These are phyloP conservation scores for Drosophila subpulchrella DNA, from an alignment of 1,140 invertebrate species.

Conservation along the genomic window DNA sequence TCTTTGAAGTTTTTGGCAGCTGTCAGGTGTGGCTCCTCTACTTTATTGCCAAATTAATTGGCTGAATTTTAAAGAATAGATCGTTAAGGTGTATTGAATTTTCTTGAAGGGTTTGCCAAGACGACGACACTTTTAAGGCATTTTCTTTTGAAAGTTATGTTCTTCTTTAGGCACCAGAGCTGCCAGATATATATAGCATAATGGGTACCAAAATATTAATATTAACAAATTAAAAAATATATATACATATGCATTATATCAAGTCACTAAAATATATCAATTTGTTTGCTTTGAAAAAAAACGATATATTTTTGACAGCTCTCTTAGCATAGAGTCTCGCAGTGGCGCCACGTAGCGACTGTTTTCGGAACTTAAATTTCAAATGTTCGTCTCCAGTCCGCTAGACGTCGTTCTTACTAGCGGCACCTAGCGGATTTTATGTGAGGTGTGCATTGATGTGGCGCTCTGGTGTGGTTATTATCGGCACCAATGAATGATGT, in stretches of 20 bases:
- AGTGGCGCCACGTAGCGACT: conserved; percentile 2
- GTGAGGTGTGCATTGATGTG: fast-evolving
- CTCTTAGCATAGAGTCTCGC: background rate
- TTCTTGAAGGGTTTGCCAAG: background rate
- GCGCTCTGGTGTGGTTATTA: background rate
- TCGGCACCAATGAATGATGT: background rate
- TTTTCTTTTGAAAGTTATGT: background rate
- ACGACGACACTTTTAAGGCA: background rate
- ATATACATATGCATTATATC: too few species aligned
- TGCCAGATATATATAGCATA: too few species aligned
- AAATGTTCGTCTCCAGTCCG: background rate
- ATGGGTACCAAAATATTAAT: too few species aligned
- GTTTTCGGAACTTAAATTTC: background rate
- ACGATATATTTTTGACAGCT: too few species aligned
- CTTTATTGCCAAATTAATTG: conserved; percentile 28
- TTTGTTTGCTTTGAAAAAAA: background rate
- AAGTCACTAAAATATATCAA: too few species aligned
- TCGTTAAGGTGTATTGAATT: background rate
- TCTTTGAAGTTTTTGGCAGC: conserved; percentile 50
- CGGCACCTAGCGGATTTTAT: background rate
- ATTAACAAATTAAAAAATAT: too few species aligned
- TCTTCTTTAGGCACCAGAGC: too few species aligned
- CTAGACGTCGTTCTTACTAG: background rate
- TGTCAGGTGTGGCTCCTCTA: conserved; percentile 42
- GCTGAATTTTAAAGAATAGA: background rate